A percentile compares a stretch with the other conserved stretches of the same genome.
phyloP scores from a whole-genome alignment of 2,113 vertebrate genomes.

The Anguilla japonica region DNA sequence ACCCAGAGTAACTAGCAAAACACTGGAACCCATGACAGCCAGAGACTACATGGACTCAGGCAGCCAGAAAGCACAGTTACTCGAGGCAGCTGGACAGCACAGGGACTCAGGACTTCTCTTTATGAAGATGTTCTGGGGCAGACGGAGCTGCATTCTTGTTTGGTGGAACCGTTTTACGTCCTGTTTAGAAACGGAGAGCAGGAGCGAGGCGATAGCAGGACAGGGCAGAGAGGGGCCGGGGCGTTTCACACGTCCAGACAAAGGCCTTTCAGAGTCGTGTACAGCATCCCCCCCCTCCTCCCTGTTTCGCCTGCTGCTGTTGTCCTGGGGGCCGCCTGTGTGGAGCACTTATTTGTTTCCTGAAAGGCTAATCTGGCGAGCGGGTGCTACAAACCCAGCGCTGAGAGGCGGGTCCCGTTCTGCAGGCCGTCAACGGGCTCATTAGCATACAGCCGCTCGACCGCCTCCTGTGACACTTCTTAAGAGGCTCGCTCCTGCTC shows the following conservation, averaged over 20 bases:
- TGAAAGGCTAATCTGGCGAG: slow-evolving; percentile 89
- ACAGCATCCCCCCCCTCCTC: not conserved
- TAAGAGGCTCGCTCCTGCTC: not conserved
- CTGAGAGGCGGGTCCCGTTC: slow-evolving; percentile 83
- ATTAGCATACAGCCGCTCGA: slow-evolving; percentile 99
- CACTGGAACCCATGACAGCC: not conserved
- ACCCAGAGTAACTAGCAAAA: not conserved
- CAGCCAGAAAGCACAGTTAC: no score
- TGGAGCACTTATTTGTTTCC: slow-evolving; percentile 72
- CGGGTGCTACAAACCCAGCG: slow-evolving; percentile 81
- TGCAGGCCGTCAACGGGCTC: slow-evolving; percentile 79
- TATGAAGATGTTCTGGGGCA: not conserved
- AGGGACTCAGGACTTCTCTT: not conserved
- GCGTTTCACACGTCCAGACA: slow-evolving; percentile 34
- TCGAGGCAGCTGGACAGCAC: no score
- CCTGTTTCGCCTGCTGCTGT: slow-evolving; percentile 37
- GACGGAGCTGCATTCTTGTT: not conserved
- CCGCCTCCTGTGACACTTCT: slow-evolving; percentile 51
- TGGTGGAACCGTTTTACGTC: not conserved
- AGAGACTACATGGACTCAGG: no score
- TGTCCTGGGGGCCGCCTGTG: slow-evolving; percentile 52
- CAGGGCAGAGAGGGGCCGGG: slow-evolving; percentile 28
- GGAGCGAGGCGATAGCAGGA: slow-evolving; percentile 5
- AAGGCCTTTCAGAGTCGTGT: slow-evolving; percentile 29
- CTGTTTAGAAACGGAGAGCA: slow-evolving; percentile 4